A percentile compares a stretch with the other conserved stretches of the same genome.
Conservation (phyloP, 2,797 vertebrate genomes). For the Spinus pinus region DNA sequence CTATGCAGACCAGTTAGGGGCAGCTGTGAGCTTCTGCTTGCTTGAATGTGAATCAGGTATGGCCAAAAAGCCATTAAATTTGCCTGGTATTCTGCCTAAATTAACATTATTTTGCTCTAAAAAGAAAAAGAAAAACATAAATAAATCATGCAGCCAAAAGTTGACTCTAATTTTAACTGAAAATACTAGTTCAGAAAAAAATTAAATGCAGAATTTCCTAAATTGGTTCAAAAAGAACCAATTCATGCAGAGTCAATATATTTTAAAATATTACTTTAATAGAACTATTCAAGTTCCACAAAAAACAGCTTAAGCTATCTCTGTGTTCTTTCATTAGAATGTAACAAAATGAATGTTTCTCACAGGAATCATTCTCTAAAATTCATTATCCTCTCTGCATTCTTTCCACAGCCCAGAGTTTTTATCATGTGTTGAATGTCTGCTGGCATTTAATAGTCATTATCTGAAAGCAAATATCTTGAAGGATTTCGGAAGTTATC, state of each 20-base stretch:
- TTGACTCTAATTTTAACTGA: not conserved
- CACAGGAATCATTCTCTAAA: not conserved
- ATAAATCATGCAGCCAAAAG: not conserved
- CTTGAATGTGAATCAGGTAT: not conserved
- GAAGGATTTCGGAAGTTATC: not conserved
- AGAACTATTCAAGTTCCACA: not conserved
- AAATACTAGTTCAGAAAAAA: not conserved
- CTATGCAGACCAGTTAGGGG: not conserved
- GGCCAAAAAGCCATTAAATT: not conserved
- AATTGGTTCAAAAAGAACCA: not conserved
- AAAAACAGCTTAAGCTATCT: not conserved
- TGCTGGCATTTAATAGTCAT: conserved; percentile 15
- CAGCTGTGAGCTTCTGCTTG: not conserved
- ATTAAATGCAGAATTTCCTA: not conserved
- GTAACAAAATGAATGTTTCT: not conserved
- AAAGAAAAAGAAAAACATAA: not conserved
- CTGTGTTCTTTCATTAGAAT: not conserved
- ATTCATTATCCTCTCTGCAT: not conserved
- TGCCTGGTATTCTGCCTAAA: not conserved
- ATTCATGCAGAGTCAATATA: not conserved
- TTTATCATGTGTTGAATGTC: not conserved
- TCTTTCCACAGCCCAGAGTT: not conserved
- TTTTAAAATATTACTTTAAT: conserved; percentile 9
- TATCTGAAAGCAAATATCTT: conserved; percentile 21
- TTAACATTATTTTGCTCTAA: not conserved